Conservation (phyloP, 2,888 invertebrate species). For the Augochlorella aurata region DNA sequence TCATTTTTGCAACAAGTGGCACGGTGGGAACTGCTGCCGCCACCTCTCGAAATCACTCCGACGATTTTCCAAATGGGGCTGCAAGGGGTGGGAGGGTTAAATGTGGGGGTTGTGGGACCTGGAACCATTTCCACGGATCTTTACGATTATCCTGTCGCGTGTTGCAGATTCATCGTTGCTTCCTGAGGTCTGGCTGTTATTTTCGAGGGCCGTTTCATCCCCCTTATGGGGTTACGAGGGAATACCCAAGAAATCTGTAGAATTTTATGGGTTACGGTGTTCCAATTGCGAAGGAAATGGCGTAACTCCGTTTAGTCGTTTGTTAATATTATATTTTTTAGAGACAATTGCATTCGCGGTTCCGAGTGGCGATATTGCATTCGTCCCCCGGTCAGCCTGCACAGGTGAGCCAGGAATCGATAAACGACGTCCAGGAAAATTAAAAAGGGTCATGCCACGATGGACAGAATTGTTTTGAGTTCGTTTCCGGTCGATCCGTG, state of each 20-base stretch:
- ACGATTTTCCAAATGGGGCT: not conserved
- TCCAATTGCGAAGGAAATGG: too few species aligned
- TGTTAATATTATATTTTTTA: too few species aligned
- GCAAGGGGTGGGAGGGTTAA: not conserved
- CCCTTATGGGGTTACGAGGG: not conserved
- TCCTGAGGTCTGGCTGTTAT: not conserved
- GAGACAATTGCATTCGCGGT: too few species aligned
- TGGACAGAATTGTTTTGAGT: not conserved
- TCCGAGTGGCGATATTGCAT: not conserved
- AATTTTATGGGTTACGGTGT: too few species aligned
- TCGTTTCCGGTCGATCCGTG: not conserved
- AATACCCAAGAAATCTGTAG: too few species aligned
- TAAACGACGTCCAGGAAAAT: not conserved
- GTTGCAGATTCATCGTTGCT: not conserved
- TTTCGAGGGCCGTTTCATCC: not conserved
- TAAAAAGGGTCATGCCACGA: not conserved
- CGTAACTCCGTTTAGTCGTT: too few species aligned
- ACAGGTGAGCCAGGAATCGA: not conserved
- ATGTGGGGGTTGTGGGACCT: not conserved
- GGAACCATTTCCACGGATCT: conserved; percentile 9
- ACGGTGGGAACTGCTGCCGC: conserved; percentile 1
- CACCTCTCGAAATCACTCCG: not conserved
- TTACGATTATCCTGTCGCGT: not conserved
- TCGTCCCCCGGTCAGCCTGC: not conserved
- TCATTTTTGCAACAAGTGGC: conserved; percentile 65